Evolutionary conservation across 2,797 vertebrate species (phyloP).

Genomic region (Anolis apletophallus): DNA sequence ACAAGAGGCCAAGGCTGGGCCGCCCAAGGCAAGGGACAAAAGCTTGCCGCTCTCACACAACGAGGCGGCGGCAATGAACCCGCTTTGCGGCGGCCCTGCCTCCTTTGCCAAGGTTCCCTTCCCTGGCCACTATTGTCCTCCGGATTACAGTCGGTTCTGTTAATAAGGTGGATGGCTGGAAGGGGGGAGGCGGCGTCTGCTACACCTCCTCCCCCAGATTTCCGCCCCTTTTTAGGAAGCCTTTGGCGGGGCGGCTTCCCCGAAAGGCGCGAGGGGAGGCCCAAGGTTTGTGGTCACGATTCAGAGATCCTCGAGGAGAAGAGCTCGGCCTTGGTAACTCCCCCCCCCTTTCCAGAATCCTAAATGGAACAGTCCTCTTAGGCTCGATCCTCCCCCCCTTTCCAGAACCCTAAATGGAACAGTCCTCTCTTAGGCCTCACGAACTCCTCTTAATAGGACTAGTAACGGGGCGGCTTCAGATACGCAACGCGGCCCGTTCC

Average conservation of each 20-base stretch:
- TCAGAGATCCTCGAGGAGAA: too few relatives aligned
- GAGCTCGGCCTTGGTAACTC: too few relatives aligned
- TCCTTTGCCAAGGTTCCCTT: background rate
- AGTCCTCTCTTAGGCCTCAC: too few relatives aligned
- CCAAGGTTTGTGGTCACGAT: too few relatives aligned
- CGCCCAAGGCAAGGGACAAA: constrained; percentile 43
- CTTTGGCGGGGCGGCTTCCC: background rate
- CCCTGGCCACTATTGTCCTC: background rate
- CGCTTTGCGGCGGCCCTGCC: background rate
- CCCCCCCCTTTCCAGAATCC: too few relatives aligned
- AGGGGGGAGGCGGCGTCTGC: background rate
- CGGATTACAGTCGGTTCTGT: background rate
- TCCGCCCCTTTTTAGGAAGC: background rate
- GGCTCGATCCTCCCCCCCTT: too few relatives aligned
- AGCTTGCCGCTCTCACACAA: constrained; percentile 60
- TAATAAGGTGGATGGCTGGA: too few relatives aligned
- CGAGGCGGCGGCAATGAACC: constrained; percentile 7
- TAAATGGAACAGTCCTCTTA: too few relatives aligned
- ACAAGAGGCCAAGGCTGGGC: background rate
- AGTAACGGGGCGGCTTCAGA: too few relatives aligned
- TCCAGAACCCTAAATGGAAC: too few relatives aligned
- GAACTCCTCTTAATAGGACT: too few relatives aligned
- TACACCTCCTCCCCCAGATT: background rate
- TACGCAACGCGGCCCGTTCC: too few relatives aligned
- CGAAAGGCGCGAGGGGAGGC: background rate